These are phyloP conservation scores for Plotosus lineatus DNA, from an alignment of 2,113 vertebrate species.

Conservation along the genomic window DNA sequence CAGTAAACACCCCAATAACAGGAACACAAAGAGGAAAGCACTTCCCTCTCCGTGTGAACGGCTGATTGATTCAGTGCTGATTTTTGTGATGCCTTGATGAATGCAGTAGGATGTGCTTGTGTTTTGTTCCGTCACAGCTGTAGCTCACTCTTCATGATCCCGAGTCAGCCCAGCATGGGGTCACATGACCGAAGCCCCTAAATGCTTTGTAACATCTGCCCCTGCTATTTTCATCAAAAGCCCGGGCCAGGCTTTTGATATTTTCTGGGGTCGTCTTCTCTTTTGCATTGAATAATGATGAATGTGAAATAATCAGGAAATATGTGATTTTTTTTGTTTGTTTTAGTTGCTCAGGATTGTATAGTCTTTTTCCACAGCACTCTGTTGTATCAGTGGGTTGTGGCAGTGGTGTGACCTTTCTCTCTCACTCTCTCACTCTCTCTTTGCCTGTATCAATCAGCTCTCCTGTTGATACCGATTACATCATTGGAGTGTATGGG, in stretches of 20 bases:
- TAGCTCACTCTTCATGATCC: constrained; percentile 73
- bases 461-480: constrained; percentile 31
- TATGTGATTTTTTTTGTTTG: not conserved
- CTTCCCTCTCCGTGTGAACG: constrained; percentile 65
- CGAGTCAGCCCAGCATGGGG: constrained; percentile 66
- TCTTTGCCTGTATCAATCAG: not conserved
- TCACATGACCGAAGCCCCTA: constrained; percentile 66
- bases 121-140: constrained; percentile 77
- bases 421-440: constrained; percentile 10
- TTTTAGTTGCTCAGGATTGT: not conserved
- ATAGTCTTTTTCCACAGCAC: constrained; percentile 6
- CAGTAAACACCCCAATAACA: constrained; percentile 72
- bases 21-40: constrained; percentile 55
- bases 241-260: constrained; percentile 36
- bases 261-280: constrained; percentile 34
- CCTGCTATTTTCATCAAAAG: constrained; percentile 48
- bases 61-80: constrained; percentile 72
- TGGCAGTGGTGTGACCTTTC: not conserved
- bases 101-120: constrained; percentile 70
- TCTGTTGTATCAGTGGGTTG: not conserved
- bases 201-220: constrained; percentile 78
- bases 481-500: constrained; percentile 41
- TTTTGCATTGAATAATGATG: constrained; percentile 37
- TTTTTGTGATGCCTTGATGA: constrained; percentile 64
- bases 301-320: constrained; percentile 19